These are phyloP conservation scores for Amphiura filiformis DNA, from an alignment of 35 echinoderm and acorn worm species.

Conservation along the genomic window DNA sequence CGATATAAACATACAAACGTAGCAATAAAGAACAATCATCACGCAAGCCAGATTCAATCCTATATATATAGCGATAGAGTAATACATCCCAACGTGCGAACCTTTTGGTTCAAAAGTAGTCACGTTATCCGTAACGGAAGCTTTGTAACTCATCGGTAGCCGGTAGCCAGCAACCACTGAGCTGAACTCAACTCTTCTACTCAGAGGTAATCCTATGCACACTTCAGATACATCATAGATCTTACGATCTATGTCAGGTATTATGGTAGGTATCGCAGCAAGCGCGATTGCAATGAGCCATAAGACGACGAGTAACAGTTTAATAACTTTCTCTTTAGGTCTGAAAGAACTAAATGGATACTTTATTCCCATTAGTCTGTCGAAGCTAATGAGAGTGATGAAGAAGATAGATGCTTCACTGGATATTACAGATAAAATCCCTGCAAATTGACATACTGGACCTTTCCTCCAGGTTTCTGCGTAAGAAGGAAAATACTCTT, in stretches of 20 bases:
- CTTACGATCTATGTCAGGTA: not conserved
- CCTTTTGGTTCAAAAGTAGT: not conserved
- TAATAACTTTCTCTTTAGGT: not conserved
- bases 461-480: not conserved
- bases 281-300: not conserved
- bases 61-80: not conserved
- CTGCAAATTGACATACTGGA: not conserved
- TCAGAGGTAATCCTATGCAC: constrained; percentile 62
- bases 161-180: not conserved
- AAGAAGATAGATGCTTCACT: constrained; percentile 18
- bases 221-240: not conserved
- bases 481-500: not conserved
- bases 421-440: not conserved
- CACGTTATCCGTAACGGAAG: not conserved
- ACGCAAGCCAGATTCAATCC: not conserved
- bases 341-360: not conserved
- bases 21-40: not conserved
- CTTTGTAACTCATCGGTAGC: not conserved
- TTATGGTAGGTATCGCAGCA: not conserved
- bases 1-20: not conserved
- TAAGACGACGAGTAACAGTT: not conserved
- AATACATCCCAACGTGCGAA: not conserved
- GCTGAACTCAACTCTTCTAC: no score
- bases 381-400: constrained; percentile 6
- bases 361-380: not conserved